Percentiles rank a stretch among this genome's conserved stretches.
phyloP scores from a whole-genome alignment of 1,140 invertebrate species.

The Drosophila nannoptera region DNA sequence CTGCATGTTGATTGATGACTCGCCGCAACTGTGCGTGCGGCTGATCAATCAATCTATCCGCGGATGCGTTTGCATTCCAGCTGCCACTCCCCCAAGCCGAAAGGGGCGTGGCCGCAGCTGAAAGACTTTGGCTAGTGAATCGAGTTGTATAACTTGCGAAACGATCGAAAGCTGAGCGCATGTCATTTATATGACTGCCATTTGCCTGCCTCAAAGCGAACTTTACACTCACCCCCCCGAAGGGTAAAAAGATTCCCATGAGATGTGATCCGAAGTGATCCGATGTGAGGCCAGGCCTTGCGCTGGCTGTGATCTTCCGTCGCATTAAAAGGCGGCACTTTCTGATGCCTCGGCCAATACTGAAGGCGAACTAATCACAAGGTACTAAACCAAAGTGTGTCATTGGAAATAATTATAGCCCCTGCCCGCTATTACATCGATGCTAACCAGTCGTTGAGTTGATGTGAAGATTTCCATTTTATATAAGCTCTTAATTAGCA shows the following conservation, averaged over 20 bases:
- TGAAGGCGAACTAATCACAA: conserved; percentile 33
- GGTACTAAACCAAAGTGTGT: conserved; percentile 35
- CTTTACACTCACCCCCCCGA: conserved; percentile 1
- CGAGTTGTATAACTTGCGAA: conserved; percentile 36
- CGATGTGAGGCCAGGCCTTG: background rate
- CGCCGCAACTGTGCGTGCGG: conserved; percentile 8
- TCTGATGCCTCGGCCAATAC: conserved; percentile 10
- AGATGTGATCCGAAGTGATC: conserved; percentile 1
- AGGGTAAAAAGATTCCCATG: background rate
- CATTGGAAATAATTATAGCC: conserved; percentile 37
- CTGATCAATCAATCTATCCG: conserved; percentile 47
- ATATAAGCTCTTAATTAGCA: background rate
- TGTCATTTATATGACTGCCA: background rate
- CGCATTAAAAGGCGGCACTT: conserved; percentile 7
- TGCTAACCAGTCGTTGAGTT: too few species aligned
- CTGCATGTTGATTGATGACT: conserved; percentile 40
- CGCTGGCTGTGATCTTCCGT: background rate
- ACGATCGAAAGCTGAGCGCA: conserved; percentile 11
- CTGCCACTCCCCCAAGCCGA: background rate
- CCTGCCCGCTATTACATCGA: background rate
- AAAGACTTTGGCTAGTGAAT: conserved; percentile 31
- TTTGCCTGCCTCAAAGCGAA: conserved; percentile 20
- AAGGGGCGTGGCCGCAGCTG: conserved; percentile 15
- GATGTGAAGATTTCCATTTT: background rate
- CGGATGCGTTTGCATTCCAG: conserved; percentile 19